Evolutionary conservation across 2,797 vertebrate genomes (phyloP).

Genomic region (Etheostoma nigrum): DNA sequence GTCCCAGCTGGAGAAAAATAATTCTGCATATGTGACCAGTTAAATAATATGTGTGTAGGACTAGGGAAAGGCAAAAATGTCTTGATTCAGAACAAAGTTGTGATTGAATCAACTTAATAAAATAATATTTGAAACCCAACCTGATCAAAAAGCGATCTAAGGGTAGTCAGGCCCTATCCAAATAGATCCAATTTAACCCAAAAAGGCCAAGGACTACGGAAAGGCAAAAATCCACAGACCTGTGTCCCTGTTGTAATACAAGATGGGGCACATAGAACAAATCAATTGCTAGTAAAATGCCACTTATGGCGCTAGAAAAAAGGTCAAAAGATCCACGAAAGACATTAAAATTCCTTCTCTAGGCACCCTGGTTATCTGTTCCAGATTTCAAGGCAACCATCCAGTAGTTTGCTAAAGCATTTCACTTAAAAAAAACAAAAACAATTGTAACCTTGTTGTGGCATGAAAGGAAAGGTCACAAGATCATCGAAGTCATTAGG

Average conservation of each 20-base stretch:
- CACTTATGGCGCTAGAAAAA: neutral
- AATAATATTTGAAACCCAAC: too few relatives aligned
- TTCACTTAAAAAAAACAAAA: neutral
- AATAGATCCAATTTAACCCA: too few relatives aligned
- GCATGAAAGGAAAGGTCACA: neutral
- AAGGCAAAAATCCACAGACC: conserved; percentile 11
- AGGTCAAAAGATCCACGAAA: too few relatives aligned
- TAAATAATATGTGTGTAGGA: conserved; percentile 31
- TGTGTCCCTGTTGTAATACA: conserved; percentile 5
- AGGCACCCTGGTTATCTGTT: too few relatives aligned
- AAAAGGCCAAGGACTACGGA: neutral
- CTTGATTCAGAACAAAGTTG: too few relatives aligned
- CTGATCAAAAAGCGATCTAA: too few relatives aligned
- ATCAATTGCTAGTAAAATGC: neutral
- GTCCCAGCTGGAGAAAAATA: conserved; percentile 60
- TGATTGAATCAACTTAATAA: too few relatives aligned
- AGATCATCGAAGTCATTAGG: neutral
- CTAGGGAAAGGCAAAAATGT: conserved; percentile 5
- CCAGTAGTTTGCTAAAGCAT: neutral
- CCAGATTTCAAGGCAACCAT: neutral
- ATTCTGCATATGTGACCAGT: conserved; percentile 60
- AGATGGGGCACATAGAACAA: neutral
- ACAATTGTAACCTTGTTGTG: neutral
- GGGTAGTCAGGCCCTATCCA: too few relatives aligned
- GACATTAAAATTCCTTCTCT: too few relatives aligned